Percentiles rank a stretch among this genome's conserved stretches.
Conservation (phyloP, 2,797 vertebrate genomes). For the Sebastes itinus region DNA sequence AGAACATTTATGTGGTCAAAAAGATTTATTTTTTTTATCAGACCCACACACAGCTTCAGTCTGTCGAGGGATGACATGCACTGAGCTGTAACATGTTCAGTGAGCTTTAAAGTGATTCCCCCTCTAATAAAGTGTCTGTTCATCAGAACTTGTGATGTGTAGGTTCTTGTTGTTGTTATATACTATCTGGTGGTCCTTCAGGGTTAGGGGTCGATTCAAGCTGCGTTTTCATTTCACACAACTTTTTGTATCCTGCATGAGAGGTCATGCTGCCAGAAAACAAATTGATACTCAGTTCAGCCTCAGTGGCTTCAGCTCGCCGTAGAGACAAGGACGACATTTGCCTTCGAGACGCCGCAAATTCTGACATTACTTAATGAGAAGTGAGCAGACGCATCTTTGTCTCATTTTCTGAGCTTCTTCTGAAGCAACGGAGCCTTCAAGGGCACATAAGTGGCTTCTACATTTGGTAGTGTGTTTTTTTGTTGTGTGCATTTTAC, state of each 20-base stretch:
- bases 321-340: slow-evolving; percentile 49
- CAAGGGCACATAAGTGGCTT: slow-evolving; percentile 65
- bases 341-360: slow-evolving; percentile 36
- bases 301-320: slow-evolving; percentile 47
- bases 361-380: slow-evolving; percentile 73
- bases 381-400: slow-evolving; percentile 65
- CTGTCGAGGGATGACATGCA: not conserved
- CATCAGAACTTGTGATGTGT: slow-evolving; percentile 23
- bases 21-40: not conserved
- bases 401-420: slow-evolving; percentile 67
- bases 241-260: slow-evolving; percentile 35
- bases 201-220: slow-evolving; percentile 11
- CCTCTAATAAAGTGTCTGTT: slow-evolving; percentile 21
- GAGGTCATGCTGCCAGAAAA: slow-evolving; percentile 54
- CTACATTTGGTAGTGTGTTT: slow-evolving; percentile 32
- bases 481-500: slow-evolving; percentile 64
- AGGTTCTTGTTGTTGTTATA: slow-evolving; percentile 13
- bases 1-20: not conserved
- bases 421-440: slow-evolving; percentile 49
- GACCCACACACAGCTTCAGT: not conserved
- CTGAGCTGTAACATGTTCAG: not conserved
- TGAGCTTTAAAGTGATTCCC: not conserved
- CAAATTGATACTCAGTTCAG: slow-evolving; percentile 64
- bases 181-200: slow-evolving; percentile 20
- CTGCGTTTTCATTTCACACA: slow-evolving; percentile 44